Conservation (phyloP, 92 coral and sea anemone species). For the Parazoanthus darwini region DNA sequence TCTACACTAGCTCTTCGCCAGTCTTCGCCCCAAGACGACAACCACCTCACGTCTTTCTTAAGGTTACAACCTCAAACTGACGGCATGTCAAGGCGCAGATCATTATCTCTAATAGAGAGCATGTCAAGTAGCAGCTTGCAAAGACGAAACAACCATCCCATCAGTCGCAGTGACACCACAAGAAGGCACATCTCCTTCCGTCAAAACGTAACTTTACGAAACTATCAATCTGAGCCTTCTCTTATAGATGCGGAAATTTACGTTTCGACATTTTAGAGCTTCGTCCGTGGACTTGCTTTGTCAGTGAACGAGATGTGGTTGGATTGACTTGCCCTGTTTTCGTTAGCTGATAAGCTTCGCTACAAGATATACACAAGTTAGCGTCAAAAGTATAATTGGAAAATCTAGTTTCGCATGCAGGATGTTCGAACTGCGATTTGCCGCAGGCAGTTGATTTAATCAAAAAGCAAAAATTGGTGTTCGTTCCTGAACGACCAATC, state of each 20-base stretch:
- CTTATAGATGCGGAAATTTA: background rate
- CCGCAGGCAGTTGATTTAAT: no score
- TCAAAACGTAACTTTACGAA: background rate
- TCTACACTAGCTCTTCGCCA: background rate
- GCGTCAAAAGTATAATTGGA: no score
- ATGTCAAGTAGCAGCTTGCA: background rate
- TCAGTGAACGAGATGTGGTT: no score
- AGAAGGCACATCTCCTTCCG: background rate
- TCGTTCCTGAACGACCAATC: conserved; percentile 21
- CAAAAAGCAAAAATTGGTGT: background rate
- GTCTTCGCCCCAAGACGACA: background rate
- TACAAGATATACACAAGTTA: no score
- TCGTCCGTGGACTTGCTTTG: no score
- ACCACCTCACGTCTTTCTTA: background rate
- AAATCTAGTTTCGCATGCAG: no score
- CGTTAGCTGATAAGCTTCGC: no score
- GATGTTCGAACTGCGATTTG: no score
- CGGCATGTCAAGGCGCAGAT: background rate
- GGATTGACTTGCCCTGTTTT: no score
- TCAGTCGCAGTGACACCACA: background rate
- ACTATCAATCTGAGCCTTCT: background rate
- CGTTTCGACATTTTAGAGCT: background rate
- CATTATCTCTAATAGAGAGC: background rate
- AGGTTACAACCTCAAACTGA: background rate
- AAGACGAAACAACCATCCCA: background rate